Evolutionary conservation across 64 coral and sea anemone genomes (phyloP), one percentile per base, ranked within the genome.

Genomic region (Montipora foliosa): DNA sequence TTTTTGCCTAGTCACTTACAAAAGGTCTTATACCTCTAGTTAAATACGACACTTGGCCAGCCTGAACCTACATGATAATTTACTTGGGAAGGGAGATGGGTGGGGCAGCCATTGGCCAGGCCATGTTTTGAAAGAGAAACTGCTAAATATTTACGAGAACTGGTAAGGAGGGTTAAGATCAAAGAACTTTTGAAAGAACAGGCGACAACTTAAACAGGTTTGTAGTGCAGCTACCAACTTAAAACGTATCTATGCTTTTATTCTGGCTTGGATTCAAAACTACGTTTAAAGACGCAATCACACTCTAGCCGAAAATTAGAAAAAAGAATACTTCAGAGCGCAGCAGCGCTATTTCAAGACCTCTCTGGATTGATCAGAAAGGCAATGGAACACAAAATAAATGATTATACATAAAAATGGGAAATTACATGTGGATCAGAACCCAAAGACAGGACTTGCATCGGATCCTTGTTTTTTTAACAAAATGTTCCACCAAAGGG

Each of bases 121-220:
- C 84, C 2, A 99, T 99, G 98, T n/a, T n/a, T 80, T 99, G 14
- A 96, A 96, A 71, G 95, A 99, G 90, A n/a, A 99, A 99, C 59
- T 99, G 95, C 47, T 99, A 91, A 53, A 92, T n/a, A n/a, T n/a
- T 99, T 49, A 87, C 94, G n/a, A 70, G 95, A 94, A 85, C 37
- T 96, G 84, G 95, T 99, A 89, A 74, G 93, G 47, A 17, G 4
- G n/a, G 24, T 68, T 14, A 37, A 4, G 68, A 16, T 14, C 24
- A 13, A 58, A n/a, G n/a, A 25, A 79, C 37, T 37, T 37, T 2
- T 37, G 37, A 37, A 37, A 37, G 46, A n/a, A 48, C 72, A 64
- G n/a, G 14, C 11, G 15, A 67, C 3, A 67, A 15, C 15, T 67
- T 67, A 4, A 9, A 11, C 11, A 24, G n/a, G 2, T 44, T 14